Percentiles rank a stretch among this genome's conserved stretches.
Conservation (phyloP, 1,140 invertebrate species). For the Drosophila hydei region DNA sequence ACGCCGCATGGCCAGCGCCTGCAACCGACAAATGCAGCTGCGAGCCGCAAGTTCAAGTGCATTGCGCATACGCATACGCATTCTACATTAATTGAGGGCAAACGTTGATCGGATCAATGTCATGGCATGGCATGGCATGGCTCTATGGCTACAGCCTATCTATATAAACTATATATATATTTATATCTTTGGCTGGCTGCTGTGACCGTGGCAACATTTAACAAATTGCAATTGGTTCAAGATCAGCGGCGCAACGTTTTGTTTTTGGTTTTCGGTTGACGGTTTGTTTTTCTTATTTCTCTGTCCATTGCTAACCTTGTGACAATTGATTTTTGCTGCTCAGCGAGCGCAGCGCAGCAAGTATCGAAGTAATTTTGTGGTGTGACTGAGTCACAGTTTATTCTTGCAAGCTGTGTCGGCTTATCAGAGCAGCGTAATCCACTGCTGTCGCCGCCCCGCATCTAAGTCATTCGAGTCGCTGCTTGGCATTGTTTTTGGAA, state of each 20-base stretch:
- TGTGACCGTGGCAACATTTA: constrained; percentile 63
- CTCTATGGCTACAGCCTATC: constrained; percentile 23
- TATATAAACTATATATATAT: background rate
- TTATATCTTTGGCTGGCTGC: constrained; percentile 41
- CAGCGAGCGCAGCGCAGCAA: constrained; percentile 44
- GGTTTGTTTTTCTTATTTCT: constrained; percentile 29
- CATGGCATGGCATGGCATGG: constrained; percentile 46
- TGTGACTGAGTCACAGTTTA: constrained; percentile 52
- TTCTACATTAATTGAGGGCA: constrained; percentile 65
- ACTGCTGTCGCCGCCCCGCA: background rate
- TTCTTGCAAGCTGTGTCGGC: constrained; percentile 37
- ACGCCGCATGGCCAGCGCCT: constrained; percentile 21
- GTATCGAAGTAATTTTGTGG: constrained; percentile 50
- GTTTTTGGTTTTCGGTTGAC: constrained; percentile 30
- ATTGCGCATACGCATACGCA: constrained; percentile 50
- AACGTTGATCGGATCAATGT: constrained; percentile 21
- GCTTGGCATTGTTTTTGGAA: constrained; percentile 61
- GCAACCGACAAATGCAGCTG: background rate
- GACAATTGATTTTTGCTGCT: constrained; percentile 59
- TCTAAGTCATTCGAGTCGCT: constrained; percentile 64
- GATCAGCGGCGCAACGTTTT: constrained; percentile 57
- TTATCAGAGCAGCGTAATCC: constrained; percentile 24
- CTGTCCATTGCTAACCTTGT: constrained; percentile 36
- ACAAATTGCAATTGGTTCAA: constrained; percentile 80
- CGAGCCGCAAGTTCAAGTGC: constrained; percentile 70